phyloP scores from a whole-genome alignment of 2,113 vertebrate genomes.

The Felis chaus region DNA sequence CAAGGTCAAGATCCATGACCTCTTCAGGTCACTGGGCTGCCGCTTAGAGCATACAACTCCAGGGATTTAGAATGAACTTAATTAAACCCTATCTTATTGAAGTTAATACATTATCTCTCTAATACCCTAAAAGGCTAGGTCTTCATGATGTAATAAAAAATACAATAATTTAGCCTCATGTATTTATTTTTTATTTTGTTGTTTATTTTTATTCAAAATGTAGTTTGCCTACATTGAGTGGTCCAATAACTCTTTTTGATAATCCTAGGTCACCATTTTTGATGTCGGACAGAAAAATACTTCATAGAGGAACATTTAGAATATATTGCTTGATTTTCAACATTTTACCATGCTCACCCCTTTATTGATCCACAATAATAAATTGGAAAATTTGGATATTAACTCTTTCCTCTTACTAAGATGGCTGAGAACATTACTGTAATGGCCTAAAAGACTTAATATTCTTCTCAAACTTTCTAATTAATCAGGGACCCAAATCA shows the following conservation, averaged over 20 bases:
- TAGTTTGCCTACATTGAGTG: not conserved
- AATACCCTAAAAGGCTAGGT: not conserved
- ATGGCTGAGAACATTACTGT: not conserved
- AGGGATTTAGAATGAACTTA: not conserved
- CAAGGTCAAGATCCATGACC: not conserved
- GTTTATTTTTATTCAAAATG: constrained; percentile 1
- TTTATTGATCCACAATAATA: not conserved
- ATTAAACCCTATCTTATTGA: not conserved
- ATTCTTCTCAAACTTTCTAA: constrained; percentile 19
- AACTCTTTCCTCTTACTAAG: not conserved
- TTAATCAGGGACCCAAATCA: not conserved
- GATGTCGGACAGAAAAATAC: not conserved
- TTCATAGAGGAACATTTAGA: not conserved
- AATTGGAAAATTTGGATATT: not conserved
- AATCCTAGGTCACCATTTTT: not conserved
- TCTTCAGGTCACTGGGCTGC: not conserved
- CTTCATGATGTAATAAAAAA: not conserved
- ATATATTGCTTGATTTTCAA: not conserved
- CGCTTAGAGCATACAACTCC: not conserved
- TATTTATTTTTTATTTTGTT: not conserved
- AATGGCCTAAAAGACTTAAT: not conserved
- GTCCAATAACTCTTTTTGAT: not conserved
- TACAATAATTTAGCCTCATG: not conserved
- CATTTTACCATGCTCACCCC: not conserved
- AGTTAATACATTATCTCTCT: not conserved